Base-by-base conservation (phyloP, 1,140 invertebrate genomes). In the Drosophila novamexicana region DNA sequence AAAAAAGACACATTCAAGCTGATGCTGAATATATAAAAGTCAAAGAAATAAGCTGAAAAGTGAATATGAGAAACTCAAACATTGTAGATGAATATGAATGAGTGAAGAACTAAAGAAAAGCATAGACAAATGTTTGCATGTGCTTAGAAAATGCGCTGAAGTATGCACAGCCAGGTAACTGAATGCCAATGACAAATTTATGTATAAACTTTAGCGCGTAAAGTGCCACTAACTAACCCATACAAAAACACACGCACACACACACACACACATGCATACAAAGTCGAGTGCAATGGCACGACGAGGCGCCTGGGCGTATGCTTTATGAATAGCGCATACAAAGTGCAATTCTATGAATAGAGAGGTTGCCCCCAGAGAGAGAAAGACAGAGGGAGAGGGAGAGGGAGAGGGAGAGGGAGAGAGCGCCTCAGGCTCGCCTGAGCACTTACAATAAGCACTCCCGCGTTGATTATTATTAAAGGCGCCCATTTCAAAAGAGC, bases 111-210 rank as follows among this genome's bases (percentile, higher is more conserved):
- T 52, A 62, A 73, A 54, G 64, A 59, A 68, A 40, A 34, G 39
- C 36, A 36, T 62, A 69, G 72, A 75, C 72, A 75, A 75, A 75
- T 63, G 66, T 63, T 75, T 62, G 64, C 71, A 37, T 62, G 42
- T 49, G 72, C 69, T 66, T 72, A 52, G 62, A 72, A 66, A 66
- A 66, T 72, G 39, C 39, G 47, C 42, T 75, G 57, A 63, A 75
- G 70, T 57, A 42, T 44, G 65, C 66, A 56, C 64, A 56, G 70
- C n/a, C 57, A 49, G 50, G 42, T 62, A 50, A 66, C 76, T 86
- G 83, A 86, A 86, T 86, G 83, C 83, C 83, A 86, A 86, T 86
- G 83, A 86, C 83, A 86, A 86, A 86, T 86, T 86, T 86, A 86
- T 86, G 83, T 83, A 82, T 88, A 82, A 86, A 88, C 82, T 86